A percentile compares a stretch with the other conserved stretches of the same genome.
These are phyloP conservation scores for Marmota monax DNA, from an alignment of 2,113 vertebrate genomes.

Conservation along the genomic window DNA sequence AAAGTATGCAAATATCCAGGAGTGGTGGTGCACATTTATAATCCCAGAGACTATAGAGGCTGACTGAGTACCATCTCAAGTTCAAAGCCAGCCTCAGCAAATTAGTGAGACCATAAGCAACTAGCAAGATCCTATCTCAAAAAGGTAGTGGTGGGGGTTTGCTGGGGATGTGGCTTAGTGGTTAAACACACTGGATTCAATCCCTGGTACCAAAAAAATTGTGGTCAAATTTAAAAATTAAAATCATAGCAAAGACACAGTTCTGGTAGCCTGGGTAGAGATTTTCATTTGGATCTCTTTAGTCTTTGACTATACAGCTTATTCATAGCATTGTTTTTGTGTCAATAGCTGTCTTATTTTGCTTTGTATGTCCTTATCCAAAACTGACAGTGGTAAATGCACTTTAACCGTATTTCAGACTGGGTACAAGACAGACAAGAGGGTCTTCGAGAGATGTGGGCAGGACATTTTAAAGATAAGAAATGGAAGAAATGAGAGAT, in stretches of 20 bases:
- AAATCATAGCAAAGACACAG: background rate
- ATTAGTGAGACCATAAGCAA: too few species aligned
- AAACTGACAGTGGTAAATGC: background rate
- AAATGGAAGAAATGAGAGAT: background rate
- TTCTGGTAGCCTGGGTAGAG: background rate
- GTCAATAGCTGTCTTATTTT: background rate
- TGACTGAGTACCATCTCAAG: too few species aligned
- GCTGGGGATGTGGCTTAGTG: too few species aligned
- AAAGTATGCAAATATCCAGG: background rate
- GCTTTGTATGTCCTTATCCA: background rate
- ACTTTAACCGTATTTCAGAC: background rate
- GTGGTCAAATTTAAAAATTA: background rate
- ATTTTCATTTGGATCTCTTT: background rate
- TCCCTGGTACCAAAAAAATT: background rate
- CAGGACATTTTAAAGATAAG: background rate
- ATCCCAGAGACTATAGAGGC: too few species aligned
- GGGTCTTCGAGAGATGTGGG: background rate
- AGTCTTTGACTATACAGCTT: background rate
- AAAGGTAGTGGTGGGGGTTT: too few species aligned
- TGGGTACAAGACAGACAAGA: background rate
- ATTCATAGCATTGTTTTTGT: background rate
- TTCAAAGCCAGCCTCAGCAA: too few species aligned
- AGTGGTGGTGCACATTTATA: too few species aligned
- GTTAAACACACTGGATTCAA: too few species aligned
- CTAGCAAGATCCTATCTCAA: too few species aligned